phyloP scores from a whole-genome alignment of 2,113 vertebrate genomes.

The Bubo scandiacus region DNA sequence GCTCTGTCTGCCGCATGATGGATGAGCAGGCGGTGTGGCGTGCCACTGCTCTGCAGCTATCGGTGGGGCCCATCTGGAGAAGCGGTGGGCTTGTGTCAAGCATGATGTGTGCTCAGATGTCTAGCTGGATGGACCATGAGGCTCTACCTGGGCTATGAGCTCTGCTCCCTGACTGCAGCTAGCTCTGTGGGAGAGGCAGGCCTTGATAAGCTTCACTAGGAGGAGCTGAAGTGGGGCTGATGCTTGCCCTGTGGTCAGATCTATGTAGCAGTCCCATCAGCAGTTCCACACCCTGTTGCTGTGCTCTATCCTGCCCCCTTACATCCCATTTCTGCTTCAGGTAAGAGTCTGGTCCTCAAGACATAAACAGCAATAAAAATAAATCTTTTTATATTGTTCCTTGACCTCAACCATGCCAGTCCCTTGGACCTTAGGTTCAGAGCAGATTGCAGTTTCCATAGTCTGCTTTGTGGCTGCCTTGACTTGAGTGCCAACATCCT shows the following conservation, averaged over 20 bases:
- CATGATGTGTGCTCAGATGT: background rate
- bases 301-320: background rate
- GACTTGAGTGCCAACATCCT: background rate
- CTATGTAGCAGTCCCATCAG: background rate
- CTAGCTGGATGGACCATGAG: background rate
- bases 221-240: background rate
- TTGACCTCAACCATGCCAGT: background rate
- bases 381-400: background rate
- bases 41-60: background rate
- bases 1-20: background rate
- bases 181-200: background rate
- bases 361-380: background rate
- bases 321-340: background rate
- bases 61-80: rapidly evolving
- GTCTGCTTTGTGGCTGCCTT: background rate
- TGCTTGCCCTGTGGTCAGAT: background rate
- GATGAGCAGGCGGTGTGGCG: background rate
- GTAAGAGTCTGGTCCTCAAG: background rate
- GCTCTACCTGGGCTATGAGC: background rate
- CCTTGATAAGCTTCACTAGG: background rate
- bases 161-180: background rate
- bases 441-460: background rate
- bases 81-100: background rate
- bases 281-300: background rate
- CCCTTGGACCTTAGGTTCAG: background rate